phyloP scores from a whole-genome alignment of 2,113 vertebrate species.

The Larimichthys crocea region DNA sequence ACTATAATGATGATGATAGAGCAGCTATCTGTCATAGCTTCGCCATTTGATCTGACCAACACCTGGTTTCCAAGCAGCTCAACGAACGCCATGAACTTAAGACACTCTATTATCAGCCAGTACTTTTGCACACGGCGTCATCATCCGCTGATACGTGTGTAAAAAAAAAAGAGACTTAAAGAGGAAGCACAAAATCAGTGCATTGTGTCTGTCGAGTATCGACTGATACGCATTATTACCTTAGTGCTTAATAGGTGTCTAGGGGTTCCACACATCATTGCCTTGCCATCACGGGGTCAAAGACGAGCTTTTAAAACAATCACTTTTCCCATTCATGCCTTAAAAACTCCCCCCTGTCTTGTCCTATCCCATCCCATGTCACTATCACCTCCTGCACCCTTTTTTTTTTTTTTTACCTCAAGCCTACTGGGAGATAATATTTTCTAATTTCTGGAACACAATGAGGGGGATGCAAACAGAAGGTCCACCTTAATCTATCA shows the following conservation, averaged over 20 bases:
- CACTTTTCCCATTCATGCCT: slow-evolving; percentile 74
- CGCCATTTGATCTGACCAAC: not conserved
- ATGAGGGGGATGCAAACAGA: slow-evolving; percentile 88
- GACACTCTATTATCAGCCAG: not conserved
- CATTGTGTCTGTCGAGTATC: slow-evolving; percentile 15
- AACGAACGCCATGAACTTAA: slow-evolving; percentile 1
- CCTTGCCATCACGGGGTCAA: slow-evolving; percentile 73
- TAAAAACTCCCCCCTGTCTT: slow-evolving; percentile 56
- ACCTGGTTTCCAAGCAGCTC: not conserved
- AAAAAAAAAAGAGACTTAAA: slow-evolving; percentile 3
- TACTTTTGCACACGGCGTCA: not conserved
- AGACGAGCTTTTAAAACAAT: slow-evolving; percentile 78
- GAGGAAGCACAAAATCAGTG: slow-evolving; percentile 5
- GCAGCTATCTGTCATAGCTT: not conserved
- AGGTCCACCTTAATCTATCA: slow-evolving; percentile 94
- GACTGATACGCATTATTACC: slow-evolving; percentile 51
- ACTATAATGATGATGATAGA: slow-evolving; percentile 34
- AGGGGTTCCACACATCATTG: slow-evolving; percentile 57
- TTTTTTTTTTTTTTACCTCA: slow-evolving; percentile 30
- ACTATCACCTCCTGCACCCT: slow-evolving; percentile 57
- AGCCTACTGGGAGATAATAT: slow-evolving; percentile 86
- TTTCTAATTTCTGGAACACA: slow-evolving; percentile 87
- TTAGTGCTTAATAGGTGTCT: slow-evolving; percentile 51
- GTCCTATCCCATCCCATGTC: slow-evolving; percentile 64
- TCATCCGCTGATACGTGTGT: not conserved